Evolutionary conservation across 2,113 vertebrate species (phyloP), one percentile per base, ranked within the genome.

Genomic region (Collichthys lucidus): DNA sequence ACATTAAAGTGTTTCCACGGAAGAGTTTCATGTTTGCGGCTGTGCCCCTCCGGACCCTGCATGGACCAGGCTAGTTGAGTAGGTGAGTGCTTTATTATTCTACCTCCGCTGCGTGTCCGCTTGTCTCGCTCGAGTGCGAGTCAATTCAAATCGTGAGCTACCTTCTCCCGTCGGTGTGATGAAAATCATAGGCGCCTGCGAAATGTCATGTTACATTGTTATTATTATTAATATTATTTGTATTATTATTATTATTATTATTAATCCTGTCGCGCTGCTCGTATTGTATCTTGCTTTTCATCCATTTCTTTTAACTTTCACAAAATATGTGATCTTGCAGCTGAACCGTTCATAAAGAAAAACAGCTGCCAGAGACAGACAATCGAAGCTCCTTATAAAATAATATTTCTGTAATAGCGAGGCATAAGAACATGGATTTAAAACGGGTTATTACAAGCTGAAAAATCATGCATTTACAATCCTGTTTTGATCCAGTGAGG

Each of bases 1-100:
- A 93, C 94, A 93, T 94, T 93, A 90, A 94, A 91, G 91, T 83
- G 90, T 74, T 40, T 68, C 87, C 87, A 26, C 83, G 22, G 89
- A 75, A 79, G 82, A 85, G 86, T 89, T 81, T 79, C 40, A 17
- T 31, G 87, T 63, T 66, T 44, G 87, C 79, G 86, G 64, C 84
- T 81, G 75, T 55, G 72, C 49, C 80, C 86, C 86, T 79, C 79
- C 84, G 35, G 53, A 73, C 77, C 60, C 73, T 78, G 68, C 80
- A 84, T 87, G 93, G 93, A 95, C 86, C 90, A 53, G 82, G 57
- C 70, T 75, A 53, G 82, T 77, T 84, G 89, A 87, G 85, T 85
- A 92, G 95, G 95, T 96, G 89, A 95, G 95, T 93, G 74, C 35
- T 9, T 26, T 26, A 26, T 26, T 9, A 8, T 8, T 40, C 35